Evolutionary conservation across 2,113 vertebrate genomes (phyloP).

Genomic region (Oreochromis spilurus): DNA sequence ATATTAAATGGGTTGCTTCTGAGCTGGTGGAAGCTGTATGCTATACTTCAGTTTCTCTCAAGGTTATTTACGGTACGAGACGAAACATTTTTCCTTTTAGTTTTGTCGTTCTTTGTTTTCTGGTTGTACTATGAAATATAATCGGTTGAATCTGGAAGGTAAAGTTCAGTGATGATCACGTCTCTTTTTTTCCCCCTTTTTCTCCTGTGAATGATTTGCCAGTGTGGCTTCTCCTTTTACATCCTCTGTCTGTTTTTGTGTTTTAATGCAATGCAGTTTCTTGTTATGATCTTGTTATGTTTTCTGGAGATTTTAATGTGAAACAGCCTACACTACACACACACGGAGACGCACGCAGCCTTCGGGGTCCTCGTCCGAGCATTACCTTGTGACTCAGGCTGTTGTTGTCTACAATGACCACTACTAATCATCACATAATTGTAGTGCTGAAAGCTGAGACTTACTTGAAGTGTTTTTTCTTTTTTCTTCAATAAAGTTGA

Average conservation of each 20-base stretch:
- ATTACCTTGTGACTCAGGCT: conserved; percentile 28
- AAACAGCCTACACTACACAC: conserved; percentile 42
- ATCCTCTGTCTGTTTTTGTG: background rate
- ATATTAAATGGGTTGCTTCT: background rate
- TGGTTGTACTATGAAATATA: background rate
- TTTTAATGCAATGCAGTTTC: conserved; percentile 60
- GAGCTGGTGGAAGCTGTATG: background rate
- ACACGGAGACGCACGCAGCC: background rate
- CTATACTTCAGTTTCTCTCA: background rate
- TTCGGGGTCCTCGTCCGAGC: conserved; percentile 6
- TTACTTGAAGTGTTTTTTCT: conserved; percentile 62
- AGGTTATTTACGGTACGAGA: background rate
- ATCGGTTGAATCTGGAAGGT: background rate
- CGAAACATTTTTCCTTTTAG: background rate
- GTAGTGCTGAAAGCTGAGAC: conserved; percentile 64
- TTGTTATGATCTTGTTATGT: conserved; percentile 5
- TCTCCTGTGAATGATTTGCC: conserved; percentile 18
- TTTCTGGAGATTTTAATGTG: conserved; percentile 66
- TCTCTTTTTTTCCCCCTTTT: background rate
- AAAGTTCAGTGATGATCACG: conserved; percentile 5
- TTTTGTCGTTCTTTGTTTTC: background rate
- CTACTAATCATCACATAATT: conserved; percentile 60
- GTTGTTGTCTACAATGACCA: conserved; percentile 57
- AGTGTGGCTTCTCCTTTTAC: background rate
- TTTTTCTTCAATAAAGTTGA: conserved; percentile 75